A percentile compares a stretch with the other conserved stretches of the same genome.
Conservation (phyloP, 2,113 vertebrate species). For the Terrapene triunguis region DNA sequence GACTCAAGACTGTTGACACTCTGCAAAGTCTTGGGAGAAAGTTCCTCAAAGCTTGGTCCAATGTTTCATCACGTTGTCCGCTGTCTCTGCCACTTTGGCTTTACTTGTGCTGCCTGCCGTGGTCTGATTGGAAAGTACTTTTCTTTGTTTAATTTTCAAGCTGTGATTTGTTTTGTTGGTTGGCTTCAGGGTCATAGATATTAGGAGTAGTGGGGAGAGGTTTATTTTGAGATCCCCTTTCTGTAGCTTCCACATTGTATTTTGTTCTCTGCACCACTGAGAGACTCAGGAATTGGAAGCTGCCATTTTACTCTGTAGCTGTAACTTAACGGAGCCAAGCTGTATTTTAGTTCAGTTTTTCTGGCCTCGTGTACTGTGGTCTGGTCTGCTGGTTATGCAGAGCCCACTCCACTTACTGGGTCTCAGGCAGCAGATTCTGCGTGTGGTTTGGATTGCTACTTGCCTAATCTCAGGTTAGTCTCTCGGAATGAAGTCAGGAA, state of each 20-base stretch:
- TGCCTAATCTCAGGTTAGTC: not conserved
- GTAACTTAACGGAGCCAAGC: not conserved
- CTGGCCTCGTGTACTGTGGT: not conserved
- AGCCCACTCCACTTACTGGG: not conserved
- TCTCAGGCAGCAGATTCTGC: not conserved
- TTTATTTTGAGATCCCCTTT: constrained; percentile 9
- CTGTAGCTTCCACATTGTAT: not conserved
- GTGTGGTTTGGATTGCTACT: not conserved
- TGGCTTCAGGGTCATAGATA: constrained; percentile 3
- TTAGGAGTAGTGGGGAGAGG: not conserved
- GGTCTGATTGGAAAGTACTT: constrained; percentile 31
- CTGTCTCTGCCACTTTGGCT: constrained; percentile 32
- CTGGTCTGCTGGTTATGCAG: not conserved
- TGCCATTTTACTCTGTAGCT: not conserved
- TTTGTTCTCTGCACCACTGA: not conserved
- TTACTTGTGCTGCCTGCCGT: constrained; percentile 38
- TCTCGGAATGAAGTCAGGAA: not conserved
- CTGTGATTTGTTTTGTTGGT: not conserved
- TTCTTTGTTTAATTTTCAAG: not conserved
- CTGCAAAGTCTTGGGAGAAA: not conserved
- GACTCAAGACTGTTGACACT: not conserved
- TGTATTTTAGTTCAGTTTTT: not conserved
- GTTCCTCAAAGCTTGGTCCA: not conserved
- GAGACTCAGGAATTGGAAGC: not conserved
- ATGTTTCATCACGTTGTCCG: not conserved